phyloP scores from a whole-genome alignment of 2,113 vertebrate species.

The Ptilonorhynchus violaceus region DNA sequence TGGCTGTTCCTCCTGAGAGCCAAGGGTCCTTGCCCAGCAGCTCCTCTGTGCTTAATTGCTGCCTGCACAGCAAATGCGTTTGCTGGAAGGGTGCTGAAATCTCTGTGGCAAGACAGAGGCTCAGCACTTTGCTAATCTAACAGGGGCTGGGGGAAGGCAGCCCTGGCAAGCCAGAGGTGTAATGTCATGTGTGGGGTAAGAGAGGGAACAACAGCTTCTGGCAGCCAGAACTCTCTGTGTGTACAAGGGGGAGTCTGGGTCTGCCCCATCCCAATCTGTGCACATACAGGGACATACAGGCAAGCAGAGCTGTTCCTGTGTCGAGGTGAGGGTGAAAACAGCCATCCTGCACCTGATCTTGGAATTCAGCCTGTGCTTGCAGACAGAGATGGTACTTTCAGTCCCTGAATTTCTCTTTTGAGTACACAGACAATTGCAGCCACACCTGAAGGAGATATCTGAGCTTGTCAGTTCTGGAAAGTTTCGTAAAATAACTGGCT shows the following conservation, averaged over 20 bases:
- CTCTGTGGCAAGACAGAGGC: background rate
- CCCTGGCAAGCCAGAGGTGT: background rate
- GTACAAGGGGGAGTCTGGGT: background rate
- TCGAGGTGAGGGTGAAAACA: background rate
- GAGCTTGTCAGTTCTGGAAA: background rate
- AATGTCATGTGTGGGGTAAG: background rate
- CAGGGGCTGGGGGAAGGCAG: background rate
- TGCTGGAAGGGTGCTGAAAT: conserved; percentile 29
- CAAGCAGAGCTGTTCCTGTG: background rate
- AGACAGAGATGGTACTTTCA: background rate
- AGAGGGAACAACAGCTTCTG: background rate
- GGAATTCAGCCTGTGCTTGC: background rate
- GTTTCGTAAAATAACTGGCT: conserved; percentile 3
- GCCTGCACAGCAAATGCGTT: background rate
- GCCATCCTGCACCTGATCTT: background rate
- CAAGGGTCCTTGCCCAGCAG: background rate
- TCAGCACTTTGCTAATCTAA: background rate
- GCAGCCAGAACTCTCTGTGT: background rate
- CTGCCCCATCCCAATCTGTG: background rate
- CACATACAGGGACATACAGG: background rate
- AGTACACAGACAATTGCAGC: background rate
- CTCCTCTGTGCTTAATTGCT: background rate
- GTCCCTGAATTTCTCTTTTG: background rate
- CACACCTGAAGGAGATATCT: background rate
- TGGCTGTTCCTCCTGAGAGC: background rate